Percentiles rank a stretch among this genome's conserved stretches.
These are phyloP conservation scores for Maniola hyperantus DNA, from an alignment of 2,888 invertebrate genomes.

Conservation along the genomic window DNA sequence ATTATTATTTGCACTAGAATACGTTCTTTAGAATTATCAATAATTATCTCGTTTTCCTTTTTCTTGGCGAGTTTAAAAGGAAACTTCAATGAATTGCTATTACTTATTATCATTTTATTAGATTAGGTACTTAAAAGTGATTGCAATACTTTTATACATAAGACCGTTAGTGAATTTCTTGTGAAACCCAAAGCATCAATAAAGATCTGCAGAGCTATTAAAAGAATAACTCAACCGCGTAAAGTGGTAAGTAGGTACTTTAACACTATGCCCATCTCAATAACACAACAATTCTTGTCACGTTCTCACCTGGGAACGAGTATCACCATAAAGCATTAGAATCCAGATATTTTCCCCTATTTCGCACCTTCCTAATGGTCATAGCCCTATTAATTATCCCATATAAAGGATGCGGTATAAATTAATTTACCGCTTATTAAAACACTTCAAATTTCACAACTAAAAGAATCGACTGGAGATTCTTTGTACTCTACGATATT, in stretches of 20 bases:
- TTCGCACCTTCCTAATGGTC: conserved; percentile 30
- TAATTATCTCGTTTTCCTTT: not conserved
- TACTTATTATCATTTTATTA: not conserved
- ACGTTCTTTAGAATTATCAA: not conserved
- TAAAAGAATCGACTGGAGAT: conserved; percentile 43
- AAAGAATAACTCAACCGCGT: not conserved
- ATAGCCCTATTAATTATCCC: conserved; percentile 50
- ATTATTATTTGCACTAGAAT: not conserved
- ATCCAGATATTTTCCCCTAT: conserved; percentile 30
- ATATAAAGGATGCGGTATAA: conserved; percentile 50
- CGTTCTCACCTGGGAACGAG: conserved; percentile 12
- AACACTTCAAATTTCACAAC: conserved; percentile 62
- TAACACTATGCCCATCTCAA: conserved; percentile 5
- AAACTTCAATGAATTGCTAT: not conserved
- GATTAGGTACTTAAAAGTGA: not conserved
- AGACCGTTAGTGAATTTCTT: not conserved
- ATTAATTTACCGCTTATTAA: conserved; percentile 70
- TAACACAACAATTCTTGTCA: conserved; percentile 22
- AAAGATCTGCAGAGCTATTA: not conserved
- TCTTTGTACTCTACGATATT: conserved; percentile 47
- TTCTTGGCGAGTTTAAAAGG: not conserved
- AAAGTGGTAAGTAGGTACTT: conserved; percentile 3
- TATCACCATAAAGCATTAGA: conserved; percentile 19
- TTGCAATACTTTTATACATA: not conserved
- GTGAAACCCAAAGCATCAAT: not conserved